Conservation (phyloP, 2,888 invertebrate genomes). For the Cylindroiulus punctatus region DNA sequence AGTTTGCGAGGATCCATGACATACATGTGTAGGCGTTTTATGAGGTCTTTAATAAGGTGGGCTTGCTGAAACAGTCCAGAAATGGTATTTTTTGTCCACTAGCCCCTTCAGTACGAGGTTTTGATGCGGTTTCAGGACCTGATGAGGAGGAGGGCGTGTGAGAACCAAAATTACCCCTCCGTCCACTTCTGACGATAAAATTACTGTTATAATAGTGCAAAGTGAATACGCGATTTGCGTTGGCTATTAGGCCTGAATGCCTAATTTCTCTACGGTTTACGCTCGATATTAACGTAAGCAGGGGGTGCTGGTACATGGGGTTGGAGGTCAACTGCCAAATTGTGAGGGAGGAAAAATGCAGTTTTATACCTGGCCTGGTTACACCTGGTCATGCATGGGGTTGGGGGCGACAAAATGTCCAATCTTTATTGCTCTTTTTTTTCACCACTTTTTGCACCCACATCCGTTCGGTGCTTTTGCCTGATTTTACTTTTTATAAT, state of each 20-base stretch:
- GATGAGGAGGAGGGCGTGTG: constrained; percentile 14
- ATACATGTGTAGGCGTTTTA: no score
- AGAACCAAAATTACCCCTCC: constrained; percentile 8
- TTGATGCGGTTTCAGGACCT: background rate
- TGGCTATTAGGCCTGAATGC: constrained; percentile 32
- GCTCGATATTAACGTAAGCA: constrained; percentile 6
- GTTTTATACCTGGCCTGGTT: background rate
- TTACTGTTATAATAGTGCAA: constrained; percentile 20
- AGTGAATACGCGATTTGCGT: constrained; percentile 20
- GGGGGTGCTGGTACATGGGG: background rate
- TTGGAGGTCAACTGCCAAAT: background rate
- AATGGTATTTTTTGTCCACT: background rate
- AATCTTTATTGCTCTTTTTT: constrained; percentile 14
- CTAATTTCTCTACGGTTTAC: constrained; percentile 7
- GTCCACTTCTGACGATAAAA: constrained; percentile 7
- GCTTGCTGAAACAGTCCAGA: no score
- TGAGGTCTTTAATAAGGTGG: no score
- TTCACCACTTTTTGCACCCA: background rate
- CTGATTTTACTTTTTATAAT: background rate
- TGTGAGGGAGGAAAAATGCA: background rate
- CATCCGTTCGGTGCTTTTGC: constrained; percentile 27
- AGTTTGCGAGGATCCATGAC: no score
- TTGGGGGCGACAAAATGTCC: background rate
- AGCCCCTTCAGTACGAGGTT: background rate
- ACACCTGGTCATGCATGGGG: background rate